Evolutionary conservation across 2,797 vertebrate genomes (phyloP).

Genomic region (Myotis vivesi): DNA sequence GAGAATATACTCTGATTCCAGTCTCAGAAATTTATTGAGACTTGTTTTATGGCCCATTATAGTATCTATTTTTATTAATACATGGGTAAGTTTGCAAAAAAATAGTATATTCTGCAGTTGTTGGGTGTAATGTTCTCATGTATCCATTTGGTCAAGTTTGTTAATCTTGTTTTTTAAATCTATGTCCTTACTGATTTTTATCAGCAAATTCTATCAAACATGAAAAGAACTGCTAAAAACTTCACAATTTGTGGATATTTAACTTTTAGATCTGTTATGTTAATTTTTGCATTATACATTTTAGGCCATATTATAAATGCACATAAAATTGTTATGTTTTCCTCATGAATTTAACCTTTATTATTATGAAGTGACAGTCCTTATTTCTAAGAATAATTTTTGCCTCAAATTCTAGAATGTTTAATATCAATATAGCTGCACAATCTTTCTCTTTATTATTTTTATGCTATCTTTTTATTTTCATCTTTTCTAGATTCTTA

Average conservation of each 20-base stretch:
- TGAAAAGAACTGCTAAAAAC: not conserved
- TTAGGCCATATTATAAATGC: not conserved
- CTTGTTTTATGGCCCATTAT: not conserved
- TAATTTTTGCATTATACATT: conserved; percentile 12
- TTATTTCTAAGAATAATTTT: conserved; percentile 27
- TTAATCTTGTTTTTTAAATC: not conserved
- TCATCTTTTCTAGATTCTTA: not conserved
- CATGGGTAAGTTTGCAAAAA: not conserved
- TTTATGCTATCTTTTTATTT: conserved; percentile 2
- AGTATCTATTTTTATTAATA: not conserved
- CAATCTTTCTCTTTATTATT: not conserved
- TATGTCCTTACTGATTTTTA: not conserved
- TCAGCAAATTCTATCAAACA: not conserved
- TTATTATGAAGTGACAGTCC: not conserved
- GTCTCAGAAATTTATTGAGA: not conserved
- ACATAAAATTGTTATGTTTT: not conserved
- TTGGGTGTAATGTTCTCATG: not conserved
- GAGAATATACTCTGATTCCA: not conserved
- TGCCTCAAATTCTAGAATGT: not conserved
- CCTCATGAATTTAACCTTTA: not conserved
- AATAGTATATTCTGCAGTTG: not conserved
- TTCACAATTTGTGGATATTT: not conserved
- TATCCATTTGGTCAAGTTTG: not conserved
- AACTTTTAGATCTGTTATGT: not conserved
- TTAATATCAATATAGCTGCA: not conserved